phyloP scores from a whole-genome alignment of 2,888 invertebrate species.

The Platynereis dumerilii region DNA sequence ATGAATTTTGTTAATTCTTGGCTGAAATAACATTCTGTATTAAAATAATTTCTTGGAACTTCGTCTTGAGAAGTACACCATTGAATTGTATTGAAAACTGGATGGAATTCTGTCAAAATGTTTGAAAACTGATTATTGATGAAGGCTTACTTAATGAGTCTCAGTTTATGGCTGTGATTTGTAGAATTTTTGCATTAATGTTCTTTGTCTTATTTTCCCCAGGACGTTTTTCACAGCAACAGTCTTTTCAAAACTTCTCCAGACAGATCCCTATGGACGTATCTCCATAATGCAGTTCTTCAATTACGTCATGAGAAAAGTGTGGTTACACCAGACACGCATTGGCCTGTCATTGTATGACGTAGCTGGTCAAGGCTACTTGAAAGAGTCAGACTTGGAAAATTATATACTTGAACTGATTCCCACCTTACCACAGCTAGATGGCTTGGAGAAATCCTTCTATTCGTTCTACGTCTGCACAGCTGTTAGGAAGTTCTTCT shows the following conservation, averaged over 20 bases:
- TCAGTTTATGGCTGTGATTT: no score
- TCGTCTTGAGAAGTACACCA: no score
- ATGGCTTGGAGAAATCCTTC: conserved; percentile 90
- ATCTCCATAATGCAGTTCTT: conserved; percentile 89
- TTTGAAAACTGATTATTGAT: no score
- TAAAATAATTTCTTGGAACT: no score
- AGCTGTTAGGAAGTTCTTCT: conserved; percentile 93
- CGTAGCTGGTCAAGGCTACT: conserved; percentile 87
- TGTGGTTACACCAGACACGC: conserved; percentile 93
- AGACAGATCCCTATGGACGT: conserved; percentile 83
- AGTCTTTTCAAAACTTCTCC: conserved; percentile 86
- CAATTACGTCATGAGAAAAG: conserved; percentile 91
- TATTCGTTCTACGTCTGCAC: conserved; percentile 96
- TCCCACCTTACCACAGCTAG: conserved; percentile 85
- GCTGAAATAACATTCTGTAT: no score
- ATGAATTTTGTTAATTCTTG: no score
- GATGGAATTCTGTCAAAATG: no score
- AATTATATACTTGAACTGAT: conserved; percentile 93
- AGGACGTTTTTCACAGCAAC: conserved; percentile 83
- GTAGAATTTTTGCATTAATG: no score
- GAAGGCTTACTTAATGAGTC: no score
- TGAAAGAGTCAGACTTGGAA: conserved; percentile 88
- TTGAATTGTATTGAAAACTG: no score
- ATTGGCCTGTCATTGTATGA: conserved; percentile 93
- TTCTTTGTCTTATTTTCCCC: conserved; percentile 31